Conservation (phyloP, 2,113 vertebrate genomes). For the Sinosuthora webbiana region DNA sequence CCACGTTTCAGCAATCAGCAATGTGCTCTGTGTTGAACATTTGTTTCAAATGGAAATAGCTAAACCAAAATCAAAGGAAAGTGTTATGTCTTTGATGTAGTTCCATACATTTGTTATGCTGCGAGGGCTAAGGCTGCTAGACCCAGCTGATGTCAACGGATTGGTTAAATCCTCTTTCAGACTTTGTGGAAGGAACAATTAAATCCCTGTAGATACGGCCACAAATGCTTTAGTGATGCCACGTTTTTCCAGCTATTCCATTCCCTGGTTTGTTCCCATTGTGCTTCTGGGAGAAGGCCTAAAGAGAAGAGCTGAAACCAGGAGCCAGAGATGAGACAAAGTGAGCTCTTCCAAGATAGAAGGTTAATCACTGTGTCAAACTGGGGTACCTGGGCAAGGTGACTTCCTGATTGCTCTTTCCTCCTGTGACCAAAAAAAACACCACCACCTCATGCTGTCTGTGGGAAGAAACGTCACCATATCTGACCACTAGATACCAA, state of each 20-base stretch:
- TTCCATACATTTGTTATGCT: constrained; percentile 16
- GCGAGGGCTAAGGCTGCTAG: background rate
- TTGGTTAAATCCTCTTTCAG: constrained; percentile 35
- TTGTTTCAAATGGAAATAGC: background rate
- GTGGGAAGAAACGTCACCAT: rapidly evolving
- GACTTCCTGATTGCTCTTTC: background rate
- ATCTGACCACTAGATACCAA: background rate
- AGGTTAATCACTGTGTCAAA: background rate
- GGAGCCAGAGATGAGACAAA: background rate
- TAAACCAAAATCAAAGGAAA: constrained; percentile 30
- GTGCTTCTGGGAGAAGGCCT: background rate
- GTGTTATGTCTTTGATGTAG: constrained; percentile 3
- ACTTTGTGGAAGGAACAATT: constrained; percentile 11
- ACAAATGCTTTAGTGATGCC: background rate
- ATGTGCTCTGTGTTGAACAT: background rate
- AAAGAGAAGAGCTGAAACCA: background rate
- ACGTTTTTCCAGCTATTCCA: background rate
- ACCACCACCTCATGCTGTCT: rapidly evolving
- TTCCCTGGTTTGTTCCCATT: background rate
- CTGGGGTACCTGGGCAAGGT: background rate
- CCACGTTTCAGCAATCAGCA: background rate
- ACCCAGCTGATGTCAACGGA: background rate
- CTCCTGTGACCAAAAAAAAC: background rate
- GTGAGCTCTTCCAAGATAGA: background rate
- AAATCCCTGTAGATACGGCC: background rate